These are phyloP conservation scores for Platerodrilus igneus DNA, from an alignment of 2,888 invertebrate species.

Conservation along the genomic window DNA sequence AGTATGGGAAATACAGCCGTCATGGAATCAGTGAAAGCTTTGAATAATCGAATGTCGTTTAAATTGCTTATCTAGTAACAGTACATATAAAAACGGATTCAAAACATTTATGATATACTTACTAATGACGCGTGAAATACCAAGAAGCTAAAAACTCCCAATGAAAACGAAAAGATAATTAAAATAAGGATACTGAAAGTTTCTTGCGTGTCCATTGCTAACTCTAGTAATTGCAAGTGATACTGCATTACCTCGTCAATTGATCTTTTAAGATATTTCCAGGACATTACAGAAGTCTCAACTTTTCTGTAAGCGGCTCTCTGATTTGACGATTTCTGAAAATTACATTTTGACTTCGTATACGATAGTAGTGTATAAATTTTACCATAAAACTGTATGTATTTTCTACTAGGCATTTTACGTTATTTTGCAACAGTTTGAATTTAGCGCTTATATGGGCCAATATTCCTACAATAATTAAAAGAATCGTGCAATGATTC, in stretches of 20 bases:
- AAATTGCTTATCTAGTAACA: too few species aligned
- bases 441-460: conserved; percentile 14
- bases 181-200: conserved; percentile 12
- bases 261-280: background rate
- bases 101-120: too few species aligned
- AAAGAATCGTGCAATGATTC: conserved; percentile 10
- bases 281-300: too few species aligned
- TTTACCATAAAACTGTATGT: too few species aligned
- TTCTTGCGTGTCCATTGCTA: conserved; percentile 13
- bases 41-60: too few species aligned
- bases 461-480: conserved; percentile 13
- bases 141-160: background rate
- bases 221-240: conserved; percentile 12
- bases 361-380: too few species aligned
- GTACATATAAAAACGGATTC: too few species aligned
- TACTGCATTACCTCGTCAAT: conserved; percentile 7
- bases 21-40: too few species aligned
- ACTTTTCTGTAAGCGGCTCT: too few species aligned
- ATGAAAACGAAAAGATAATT: background rate
- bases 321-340: too few species aligned
- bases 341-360: too few species aligned
- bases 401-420: background rate
- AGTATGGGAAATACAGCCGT: too few species aligned
- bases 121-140: background rate
- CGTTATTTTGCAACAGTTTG: conserved; percentile 8